Evolutionary conservation across 2,888 invertebrate genomes (phyloP), one percentile per base, ranked within the genome.

Genomic region (Bombylius discolor): DNA sequence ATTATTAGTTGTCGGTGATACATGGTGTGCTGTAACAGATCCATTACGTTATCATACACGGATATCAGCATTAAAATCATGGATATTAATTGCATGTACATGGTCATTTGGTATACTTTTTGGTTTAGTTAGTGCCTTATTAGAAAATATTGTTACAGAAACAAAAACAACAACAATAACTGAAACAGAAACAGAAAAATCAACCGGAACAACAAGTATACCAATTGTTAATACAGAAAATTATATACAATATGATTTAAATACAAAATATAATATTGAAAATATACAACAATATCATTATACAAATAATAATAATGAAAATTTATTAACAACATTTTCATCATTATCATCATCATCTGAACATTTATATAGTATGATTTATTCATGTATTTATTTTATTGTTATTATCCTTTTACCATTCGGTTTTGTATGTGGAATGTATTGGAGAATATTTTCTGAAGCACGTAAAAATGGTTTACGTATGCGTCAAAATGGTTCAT

Each of bases 21-120:
- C 81, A 51, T 81, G 80, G 72, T 79, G 77, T 62, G 81, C 81
- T 5, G 78, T 81, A 13, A 78, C 79, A 23, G 79, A 78, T 62
- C 81, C 81, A 0, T 67, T 81, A 57, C 79, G 79, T 51, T 81
- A 81, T 67, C 78, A 78, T 63, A 76, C 77, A 62, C 70, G 73
- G 51, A 76, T 77, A 53, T 75, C 76, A 48, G 71, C 70, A 31
- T 64, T 72, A 3, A 72, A 72, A 49, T 72, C 75, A 1, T 75
- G 72, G 69, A 62, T 72, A 31, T 65, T 76, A 54, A 76, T 77
- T 8, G 71, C 69, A 4, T 62, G 70, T 32, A 71, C 72, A 46
- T 76, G 76, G 76, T 61, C 66, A 5, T 62, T 73, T 55, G 71
- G 73, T 46, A 68, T 73, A 31, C 60, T 72, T 4, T 75, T 75